Evolutionary conservation across 2,113 vertebrate species (phyloP), one percentile per base, ranked within the genome.

Genomic region (Cynoglossus semilaevis): DNA sequence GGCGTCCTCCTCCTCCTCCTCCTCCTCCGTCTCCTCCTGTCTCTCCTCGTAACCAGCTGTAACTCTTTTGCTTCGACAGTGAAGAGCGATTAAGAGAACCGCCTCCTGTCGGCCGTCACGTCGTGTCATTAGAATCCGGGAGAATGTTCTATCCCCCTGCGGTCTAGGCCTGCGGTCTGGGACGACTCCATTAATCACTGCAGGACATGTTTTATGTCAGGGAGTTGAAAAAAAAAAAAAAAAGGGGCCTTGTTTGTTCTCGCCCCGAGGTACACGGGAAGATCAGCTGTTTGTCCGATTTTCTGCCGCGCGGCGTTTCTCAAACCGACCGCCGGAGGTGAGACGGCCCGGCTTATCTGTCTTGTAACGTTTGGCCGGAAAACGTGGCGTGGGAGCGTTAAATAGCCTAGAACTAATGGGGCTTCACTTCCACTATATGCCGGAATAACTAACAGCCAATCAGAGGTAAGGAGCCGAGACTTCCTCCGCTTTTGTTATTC

Each of bases 371-470:
- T 81, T 81, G 72, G 68, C 68, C 71, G 77, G 78, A 52, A 71
- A 83, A 81, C 74, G 77, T 82, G 82, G 76, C 67, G 46, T 48
- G 77, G 79, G 77, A 85, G 64, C 74, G 65, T 67, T 86, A 84
- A 88, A 84, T 76, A 68, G 73, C 63, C n/a, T n/a, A 81, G 78
- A 87, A 74, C 72, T 86, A 88, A 89, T 86, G 72, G 73, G 77
- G 76, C n/a, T n/a, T n/a, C n/a, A n/a, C 79, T 84, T 83, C 82
- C 74, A 79, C 74, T 75, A 68, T n/a, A n/a, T n/a, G 79, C 76
- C 72, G 58, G 83, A 88, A 89, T 88, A 88, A 87, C 85, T 87
- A 87, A 88, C 85, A 82, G 70, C 67, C 80, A 74, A 76, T 85
- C 82, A 74, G 80, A 81, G 76, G 76, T 76, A 81, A 67, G 74